phyloP scores from a whole-genome alignment of 2,797 vertebrate species.

The Serranus cabrilla region DNA sequence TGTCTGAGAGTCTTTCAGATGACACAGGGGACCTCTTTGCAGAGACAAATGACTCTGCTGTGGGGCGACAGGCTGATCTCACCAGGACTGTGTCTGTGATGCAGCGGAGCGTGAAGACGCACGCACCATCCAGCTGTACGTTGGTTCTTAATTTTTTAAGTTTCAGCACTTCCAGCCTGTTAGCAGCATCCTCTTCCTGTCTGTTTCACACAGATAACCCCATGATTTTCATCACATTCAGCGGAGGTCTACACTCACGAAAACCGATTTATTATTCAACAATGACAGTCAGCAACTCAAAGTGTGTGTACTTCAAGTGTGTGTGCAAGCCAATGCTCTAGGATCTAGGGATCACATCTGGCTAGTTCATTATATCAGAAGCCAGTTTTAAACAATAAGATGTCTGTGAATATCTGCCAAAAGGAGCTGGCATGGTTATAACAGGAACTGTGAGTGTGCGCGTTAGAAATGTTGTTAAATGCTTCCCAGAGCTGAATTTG shows the following conservation, averaged over 20 bases:
- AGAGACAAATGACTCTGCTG: conserved; percentile 56
- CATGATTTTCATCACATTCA: conserved; percentile 6
- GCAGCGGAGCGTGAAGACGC: conserved; percentile 25
- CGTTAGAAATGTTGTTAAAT: conserved; percentile 47
- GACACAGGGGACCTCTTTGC: conserved; percentile 43
- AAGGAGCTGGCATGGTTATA: conserved; percentile 40
- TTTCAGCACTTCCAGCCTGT: conserved; percentile 11
- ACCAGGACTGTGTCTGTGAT: conserved; percentile 24
- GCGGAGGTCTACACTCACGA: conserved; percentile 12
- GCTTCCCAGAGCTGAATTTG: conserved; percentile 24
- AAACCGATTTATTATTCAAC: conserved; percentile 27
- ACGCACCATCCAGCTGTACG: neutral
- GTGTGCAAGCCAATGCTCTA: conserved; percentile 1
- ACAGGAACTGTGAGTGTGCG: conserved; percentile 17
- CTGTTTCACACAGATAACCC: conserved; percentile 34
- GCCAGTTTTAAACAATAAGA: conserved; percentile 55
- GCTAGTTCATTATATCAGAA: conserved; percentile 52
- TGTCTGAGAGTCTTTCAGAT: conserved; percentile 21
- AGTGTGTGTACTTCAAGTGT: conserved; percentile 21
- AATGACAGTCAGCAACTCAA: conserved; percentile 21
- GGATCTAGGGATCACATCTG: conserved; percentile 57
- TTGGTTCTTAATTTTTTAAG: conserved; percentile 32
- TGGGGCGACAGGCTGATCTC: conserved; percentile 16
- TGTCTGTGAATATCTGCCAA: conserved; percentile 59
- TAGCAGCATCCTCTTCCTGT: conserved; percentile 2